Conservation (phyloP, 2,797 vertebrate species). For the Nyctalus aviator region DNA sequence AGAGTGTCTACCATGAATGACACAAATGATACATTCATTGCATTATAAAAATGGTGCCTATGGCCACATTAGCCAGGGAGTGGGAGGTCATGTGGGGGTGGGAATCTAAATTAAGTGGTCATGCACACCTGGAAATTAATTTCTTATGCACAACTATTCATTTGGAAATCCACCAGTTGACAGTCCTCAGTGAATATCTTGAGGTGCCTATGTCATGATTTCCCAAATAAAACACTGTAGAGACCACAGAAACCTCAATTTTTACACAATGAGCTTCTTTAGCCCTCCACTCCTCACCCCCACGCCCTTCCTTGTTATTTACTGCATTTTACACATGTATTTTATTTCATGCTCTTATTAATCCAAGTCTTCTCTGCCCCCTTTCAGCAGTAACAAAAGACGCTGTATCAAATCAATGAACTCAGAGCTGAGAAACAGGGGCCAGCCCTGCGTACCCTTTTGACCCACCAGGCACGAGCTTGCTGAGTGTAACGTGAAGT, state of each 20-base stretch:
- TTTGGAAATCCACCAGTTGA: constrained; percentile 30
- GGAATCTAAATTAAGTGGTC: constrained; percentile 29
- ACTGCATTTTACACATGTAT: constrained; percentile 68
- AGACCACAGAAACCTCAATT: constrained; percentile 13
- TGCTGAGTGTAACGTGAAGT: constrained; percentile 85
- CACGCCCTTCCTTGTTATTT: constrained; percentile 61
- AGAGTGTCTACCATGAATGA: background rate
- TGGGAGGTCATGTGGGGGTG: too few relatives aligned
- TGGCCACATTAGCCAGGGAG: background rate
- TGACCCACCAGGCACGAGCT: constrained; percentile 80
- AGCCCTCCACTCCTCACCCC: background rate
- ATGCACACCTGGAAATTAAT: constrained; percentile 62
- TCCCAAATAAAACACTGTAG: background rate
- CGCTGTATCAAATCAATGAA: constrained; percentile 86
- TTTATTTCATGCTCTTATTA: constrained; percentile 86
- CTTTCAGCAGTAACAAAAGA: constrained; percentile 86
- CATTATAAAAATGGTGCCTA: background rate
- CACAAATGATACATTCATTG: background rate
- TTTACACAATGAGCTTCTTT: background rate
- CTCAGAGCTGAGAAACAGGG: constrained; percentile 82
- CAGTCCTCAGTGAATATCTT: constrained; percentile 46
- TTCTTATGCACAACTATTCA: constrained; percentile 62
- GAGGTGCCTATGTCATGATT: constrained; percentile 15
- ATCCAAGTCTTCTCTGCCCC: constrained; percentile 72
- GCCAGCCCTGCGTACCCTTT: constrained; percentile 74